Evolutionary conservation across 2,797 vertebrate species (phyloP), one percentile per base, ranked within the genome.

Genomic region (Lepilemur septentrionalis): DNA sequence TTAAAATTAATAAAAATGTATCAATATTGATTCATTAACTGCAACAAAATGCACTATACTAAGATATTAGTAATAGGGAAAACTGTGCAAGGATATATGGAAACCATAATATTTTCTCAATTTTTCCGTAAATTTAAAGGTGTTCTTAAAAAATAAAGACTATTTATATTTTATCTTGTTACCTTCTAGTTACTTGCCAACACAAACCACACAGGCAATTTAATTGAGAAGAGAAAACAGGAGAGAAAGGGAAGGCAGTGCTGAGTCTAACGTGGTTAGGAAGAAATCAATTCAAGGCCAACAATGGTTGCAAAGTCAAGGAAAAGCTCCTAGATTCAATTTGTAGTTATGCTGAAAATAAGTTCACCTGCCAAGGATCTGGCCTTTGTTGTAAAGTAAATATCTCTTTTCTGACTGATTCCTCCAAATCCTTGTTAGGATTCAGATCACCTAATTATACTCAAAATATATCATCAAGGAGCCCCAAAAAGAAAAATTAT

Each of bases 241-340:
- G 6, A 70, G 17, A 50, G 28, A 89, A 85, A 93, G 22, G 41
- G n/a, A 89, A 93, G 25, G 28, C 38, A 95, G 50, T 17, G 12
- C n/a, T 15, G 2, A 52, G 30, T 83, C 35, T 28, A 67, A 55
- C 4, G 84, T 59, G 41, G 43, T 93, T 52, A 80, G 32, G 52
- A 94, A 91, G 79, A 92, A 92, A 86, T 55, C 18, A 91, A 52
- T 41, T 46, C n/a, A 79, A 73, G 67, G 69, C n/a, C 81, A 93
- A 76, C 70, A 93, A 48, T 10, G 32, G 35, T 32, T 79, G 43
- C 5, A 76, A 94, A 95, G 55, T 84, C 84, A 90, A 82, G 50
- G 35, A 85, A 91, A 96, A 88, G 20, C 65, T 78, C 46, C 48
- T 85, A 32, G 87, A 14, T 84, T 92, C 65, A 89, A 61, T 94